These are phyloP conservation scores for Tragelaphus scriptus DNA, from an alignment of 2,113 vertebrate species.

Conservation along the genomic window DNA sequence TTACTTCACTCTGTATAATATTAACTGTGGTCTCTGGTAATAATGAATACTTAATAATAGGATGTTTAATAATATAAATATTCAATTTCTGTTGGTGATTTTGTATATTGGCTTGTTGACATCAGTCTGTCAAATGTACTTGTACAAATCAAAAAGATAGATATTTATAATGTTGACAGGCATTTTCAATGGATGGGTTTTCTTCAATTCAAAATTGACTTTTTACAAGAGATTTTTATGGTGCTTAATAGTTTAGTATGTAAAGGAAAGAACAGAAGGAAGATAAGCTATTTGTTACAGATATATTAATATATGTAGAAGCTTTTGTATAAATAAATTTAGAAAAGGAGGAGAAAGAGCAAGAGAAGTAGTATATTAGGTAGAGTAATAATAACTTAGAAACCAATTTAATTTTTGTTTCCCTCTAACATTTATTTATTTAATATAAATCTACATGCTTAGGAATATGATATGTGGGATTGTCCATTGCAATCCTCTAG, in stretches of 20 bases:
- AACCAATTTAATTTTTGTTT: not conserved
- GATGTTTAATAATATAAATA: not conserved
- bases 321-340: not conserved
- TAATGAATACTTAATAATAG: not conserved
- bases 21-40: not conserved
- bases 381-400: not conserved
- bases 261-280: not conserved
- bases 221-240: not conserved
- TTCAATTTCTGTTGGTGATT: not conserved
- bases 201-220: not conserved
- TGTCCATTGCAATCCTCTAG: not conserved
- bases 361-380: not conserved
- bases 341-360: not conserved
- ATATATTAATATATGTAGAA: not conserved
- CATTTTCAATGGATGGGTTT: not conserved
- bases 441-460: not conserved
- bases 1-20: no score
- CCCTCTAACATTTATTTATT: not conserved
- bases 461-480: not conserved
- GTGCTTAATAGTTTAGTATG: not conserved
- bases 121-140: not conserved
- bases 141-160: not conserved
- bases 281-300: not conserved
- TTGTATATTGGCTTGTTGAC: not conserved
- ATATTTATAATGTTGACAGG: not conserved